Conservation (phyloP, 2,797 vertebrate species). For the Halcyon smyrnensis region DNA sequence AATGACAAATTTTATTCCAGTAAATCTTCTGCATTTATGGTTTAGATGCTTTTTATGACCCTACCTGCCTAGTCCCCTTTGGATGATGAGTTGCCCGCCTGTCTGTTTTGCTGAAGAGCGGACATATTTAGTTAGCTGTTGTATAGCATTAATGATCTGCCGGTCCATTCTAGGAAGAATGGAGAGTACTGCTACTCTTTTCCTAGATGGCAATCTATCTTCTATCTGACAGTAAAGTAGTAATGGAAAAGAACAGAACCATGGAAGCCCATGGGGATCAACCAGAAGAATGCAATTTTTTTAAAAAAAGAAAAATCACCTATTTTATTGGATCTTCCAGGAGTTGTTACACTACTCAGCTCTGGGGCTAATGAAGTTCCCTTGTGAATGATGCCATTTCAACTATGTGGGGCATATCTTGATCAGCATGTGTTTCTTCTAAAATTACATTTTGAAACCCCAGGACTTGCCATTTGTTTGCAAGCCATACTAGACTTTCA, state of each 20-base stretch:
- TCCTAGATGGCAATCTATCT: not conserved
- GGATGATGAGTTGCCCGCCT: not conserved
- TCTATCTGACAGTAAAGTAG: not conserved
- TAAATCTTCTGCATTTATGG: not conserved
- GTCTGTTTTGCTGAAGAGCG: not conserved
- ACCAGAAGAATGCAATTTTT: not conserved
- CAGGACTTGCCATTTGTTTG: conserved; percentile 33
- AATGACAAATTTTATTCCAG: not conserved
- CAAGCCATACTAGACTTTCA: not conserved
- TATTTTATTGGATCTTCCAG: not conserved
- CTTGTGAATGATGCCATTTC: conserved; percentile 56
- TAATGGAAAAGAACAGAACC: not conserved
- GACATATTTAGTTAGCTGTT: too few relatives aligned
- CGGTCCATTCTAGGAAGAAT: not conserved
- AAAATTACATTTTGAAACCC: conserved; percentile 54
- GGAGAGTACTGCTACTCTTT: not conserved
- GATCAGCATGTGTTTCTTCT: conserved; percentile 68
- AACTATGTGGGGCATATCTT: conserved; percentile 39
- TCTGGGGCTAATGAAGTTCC: conserved; percentile 25
- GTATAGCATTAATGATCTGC: not conserved
- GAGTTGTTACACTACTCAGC: not conserved
- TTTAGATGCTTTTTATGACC: not conserved
- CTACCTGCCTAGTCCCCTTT: not conserved
- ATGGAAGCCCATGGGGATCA: not conserved
- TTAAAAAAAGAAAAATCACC: not conserved